phyloP scores from a whole-genome alignment of 2,797 vertebrate species.

The Sebastes nivosus region DNA sequence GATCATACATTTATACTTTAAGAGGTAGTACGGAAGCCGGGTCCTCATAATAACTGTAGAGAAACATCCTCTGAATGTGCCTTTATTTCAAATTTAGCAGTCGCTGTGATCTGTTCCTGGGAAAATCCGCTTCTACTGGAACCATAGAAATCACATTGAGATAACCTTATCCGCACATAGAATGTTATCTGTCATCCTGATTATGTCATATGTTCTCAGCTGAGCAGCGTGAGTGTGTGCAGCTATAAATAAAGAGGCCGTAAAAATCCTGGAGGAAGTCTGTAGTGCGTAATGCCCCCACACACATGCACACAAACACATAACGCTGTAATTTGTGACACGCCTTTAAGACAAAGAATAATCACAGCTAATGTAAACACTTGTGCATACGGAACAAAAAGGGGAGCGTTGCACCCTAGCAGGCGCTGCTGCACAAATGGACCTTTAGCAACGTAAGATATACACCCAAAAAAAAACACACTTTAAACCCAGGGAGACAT shows the following conservation, averaged over 20 bases:
- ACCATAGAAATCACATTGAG: constrained; percentile 51
- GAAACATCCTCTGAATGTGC: constrained; percentile 20
- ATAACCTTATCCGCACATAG: constrained; percentile 70
- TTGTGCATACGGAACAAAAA: constrained; percentile 11
- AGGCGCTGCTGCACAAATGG: constrained; percentile 33
- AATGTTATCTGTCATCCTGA: constrained; percentile 73
- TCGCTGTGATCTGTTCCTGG: constrained; percentile 26
- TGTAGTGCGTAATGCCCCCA: constrained; percentile 11
- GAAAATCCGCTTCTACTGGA: constrained; percentile 37
- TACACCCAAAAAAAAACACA: constrained; percentile 22
- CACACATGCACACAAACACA: neutral
- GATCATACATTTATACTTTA: constrained; percentile 63
- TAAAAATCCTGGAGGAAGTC: constrained; percentile 63
- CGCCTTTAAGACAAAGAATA: constrained; percentile 41
- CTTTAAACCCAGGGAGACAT: constrained; percentile 59
- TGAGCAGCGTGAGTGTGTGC: constrained; percentile 46
- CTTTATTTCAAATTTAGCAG: constrained; percentile 37
- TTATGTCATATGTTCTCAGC: constrained; percentile 75
- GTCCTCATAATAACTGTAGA: constrained; percentile 6
- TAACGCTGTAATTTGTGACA: constrained; percentile 13
- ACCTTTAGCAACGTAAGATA: constrained; percentile 45
- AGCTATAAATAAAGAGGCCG: constrained; percentile 71
- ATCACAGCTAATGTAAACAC: constrained; percentile 21
- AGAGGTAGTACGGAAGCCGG: neutral
- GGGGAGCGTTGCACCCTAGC: neutral